phyloP scores from a whole-genome alignment of 2,113 vertebrate species.

The Ciconia boyciana region DNA sequence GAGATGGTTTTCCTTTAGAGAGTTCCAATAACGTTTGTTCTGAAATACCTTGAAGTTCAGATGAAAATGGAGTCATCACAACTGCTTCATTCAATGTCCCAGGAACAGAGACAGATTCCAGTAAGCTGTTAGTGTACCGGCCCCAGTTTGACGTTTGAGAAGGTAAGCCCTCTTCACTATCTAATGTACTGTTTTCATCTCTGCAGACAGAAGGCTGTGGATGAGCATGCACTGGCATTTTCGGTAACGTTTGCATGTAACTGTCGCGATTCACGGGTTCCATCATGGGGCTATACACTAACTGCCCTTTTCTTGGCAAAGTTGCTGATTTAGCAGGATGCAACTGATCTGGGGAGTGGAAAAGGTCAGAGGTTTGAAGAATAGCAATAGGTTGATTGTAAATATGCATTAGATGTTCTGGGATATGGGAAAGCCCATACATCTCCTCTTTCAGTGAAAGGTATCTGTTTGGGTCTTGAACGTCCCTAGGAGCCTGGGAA shows the following conservation, averaged over 20 bases:
- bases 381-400: slow-evolving; percentile 89
- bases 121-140: slow-evolving; percentile 83
- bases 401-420: slow-evolving; percentile 87
- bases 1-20: slow-evolving; percentile 84
- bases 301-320: slow-evolving; percentile 82
- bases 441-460: slow-evolving; percentile 73
- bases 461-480: slow-evolving; percentile 75
- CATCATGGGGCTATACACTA: slow-evolving; percentile 77
- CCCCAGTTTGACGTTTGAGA: slow-evolving; percentile 80
- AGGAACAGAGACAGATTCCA: slow-evolving; percentile 94
- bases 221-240: slow-evolving; percentile 75
- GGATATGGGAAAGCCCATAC: slow-evolving; percentile 74
- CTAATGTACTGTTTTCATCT: slow-evolving; percentile 75
- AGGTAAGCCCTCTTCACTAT: slow-evolving; percentile 77
- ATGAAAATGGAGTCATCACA: slow-evolving; percentile 83
- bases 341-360: slow-evolving; percentile 79
- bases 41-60: slow-evolving; percentile 92
- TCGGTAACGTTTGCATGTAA: slow-evolving; percentile 87
- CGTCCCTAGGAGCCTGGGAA: slow-evolving; percentile 41
- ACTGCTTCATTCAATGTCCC: slow-evolving; percentile 93
- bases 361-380: slow-evolving; percentile 85
- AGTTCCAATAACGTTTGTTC: slow-evolving; percentile 91
- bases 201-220: slow-evolving; percentile 74
- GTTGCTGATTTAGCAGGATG: slow-evolving; percentile 85
- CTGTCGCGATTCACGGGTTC: slow-evolving; percentile 79